phyloP scores from a whole-genome alignment of 1,140 invertebrate species.

The Meloidogyne floridensis region DNA sequence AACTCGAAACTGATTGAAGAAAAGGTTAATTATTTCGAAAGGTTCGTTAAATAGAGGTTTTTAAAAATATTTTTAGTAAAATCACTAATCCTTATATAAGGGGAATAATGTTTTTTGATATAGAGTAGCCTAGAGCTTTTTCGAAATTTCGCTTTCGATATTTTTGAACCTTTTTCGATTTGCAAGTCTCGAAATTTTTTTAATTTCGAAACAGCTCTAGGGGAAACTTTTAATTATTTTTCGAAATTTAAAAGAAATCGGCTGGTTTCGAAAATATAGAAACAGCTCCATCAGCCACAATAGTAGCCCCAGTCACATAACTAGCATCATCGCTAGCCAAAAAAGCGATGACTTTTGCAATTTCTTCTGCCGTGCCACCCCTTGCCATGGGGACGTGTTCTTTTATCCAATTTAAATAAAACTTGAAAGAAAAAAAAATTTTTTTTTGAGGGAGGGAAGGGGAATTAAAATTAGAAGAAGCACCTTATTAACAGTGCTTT shows the following conservation, averaged over 20 bases:
- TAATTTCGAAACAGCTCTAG: no score
- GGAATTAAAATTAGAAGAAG: no score
- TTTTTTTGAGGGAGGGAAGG: background rate
- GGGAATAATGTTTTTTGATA: no score
- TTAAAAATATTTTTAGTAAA: no score
- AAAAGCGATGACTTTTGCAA: constrained; percentile 36
- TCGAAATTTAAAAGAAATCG: constrained; percentile 26
- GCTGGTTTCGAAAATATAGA: constrained; percentile 33
- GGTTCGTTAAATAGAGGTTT: no score
- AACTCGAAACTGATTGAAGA: no score
- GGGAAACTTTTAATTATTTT: background rate
- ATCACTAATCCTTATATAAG: no score
- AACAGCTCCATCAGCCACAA: constrained; percentile 29
- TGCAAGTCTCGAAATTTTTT: no score
- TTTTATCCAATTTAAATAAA: constrained; percentile 44
- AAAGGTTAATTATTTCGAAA: no score
- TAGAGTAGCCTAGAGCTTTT: no score
- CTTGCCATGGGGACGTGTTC: constrained; percentile 43
- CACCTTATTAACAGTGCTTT: constrained; percentile 32
- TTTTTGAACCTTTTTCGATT: no score
- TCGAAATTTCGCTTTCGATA: no score
- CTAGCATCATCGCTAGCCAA: constrained; percentile 38
- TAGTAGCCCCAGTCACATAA: constrained; percentile 29
- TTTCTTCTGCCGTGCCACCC: constrained; percentile 33
- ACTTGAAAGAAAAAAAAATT: constrained; percentile 13